Evolutionary conservation across 2,888 invertebrate species (phyloP).

Genomic region (Campaea margaritaria): DNA sequence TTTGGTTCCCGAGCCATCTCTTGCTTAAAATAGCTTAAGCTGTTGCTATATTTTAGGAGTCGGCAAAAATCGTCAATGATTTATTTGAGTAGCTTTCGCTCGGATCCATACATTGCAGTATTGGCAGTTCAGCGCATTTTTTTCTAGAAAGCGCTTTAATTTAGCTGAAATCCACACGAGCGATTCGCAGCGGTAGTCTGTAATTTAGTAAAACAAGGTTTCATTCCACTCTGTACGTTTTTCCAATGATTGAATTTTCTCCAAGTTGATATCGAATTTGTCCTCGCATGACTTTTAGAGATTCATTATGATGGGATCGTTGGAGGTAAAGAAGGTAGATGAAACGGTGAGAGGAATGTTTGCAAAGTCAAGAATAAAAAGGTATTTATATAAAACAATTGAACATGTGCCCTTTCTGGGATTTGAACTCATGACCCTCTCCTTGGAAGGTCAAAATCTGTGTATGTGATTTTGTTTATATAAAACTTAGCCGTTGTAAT

Average conservation of each 20-base stretch:
- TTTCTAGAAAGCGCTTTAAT: conserved; percentile 17
- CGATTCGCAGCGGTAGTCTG: conserved; percentile 24
- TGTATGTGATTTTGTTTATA: no score
- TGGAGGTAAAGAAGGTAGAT: conserved; percentile 21
- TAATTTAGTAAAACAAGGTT: conserved; percentile 40
- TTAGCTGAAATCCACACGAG: conserved; percentile 23
- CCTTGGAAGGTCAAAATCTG: no score
- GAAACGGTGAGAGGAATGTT: conserved; percentile 7
- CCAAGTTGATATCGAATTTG: conserved; percentile 38
- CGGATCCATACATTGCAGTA: conserved; percentile 22
- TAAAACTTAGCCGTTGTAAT: no score
- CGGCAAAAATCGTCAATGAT: conserved; percentile 17
- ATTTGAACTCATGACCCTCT: no score
- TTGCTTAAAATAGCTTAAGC: conserved; percentile 22
- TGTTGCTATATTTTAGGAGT: conserved; percentile 26
- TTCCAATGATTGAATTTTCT: conserved; percentile 46
- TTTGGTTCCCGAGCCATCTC: conserved; percentile 14
- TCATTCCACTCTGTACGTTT: conserved; percentile 33
- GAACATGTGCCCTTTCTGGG: no score
- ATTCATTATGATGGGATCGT: conserved; percentile 35
- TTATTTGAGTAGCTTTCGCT: conserved; percentile 15
- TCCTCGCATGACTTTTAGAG: conserved; percentile 34
- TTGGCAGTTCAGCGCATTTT: conserved; percentile 22
- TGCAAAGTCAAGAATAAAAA: no score
- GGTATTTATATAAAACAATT: no score